Base-by-base conservation (phyloP, 2,797 vertebrate genomes). In the Hoplostethus atlanticus region DNA sequence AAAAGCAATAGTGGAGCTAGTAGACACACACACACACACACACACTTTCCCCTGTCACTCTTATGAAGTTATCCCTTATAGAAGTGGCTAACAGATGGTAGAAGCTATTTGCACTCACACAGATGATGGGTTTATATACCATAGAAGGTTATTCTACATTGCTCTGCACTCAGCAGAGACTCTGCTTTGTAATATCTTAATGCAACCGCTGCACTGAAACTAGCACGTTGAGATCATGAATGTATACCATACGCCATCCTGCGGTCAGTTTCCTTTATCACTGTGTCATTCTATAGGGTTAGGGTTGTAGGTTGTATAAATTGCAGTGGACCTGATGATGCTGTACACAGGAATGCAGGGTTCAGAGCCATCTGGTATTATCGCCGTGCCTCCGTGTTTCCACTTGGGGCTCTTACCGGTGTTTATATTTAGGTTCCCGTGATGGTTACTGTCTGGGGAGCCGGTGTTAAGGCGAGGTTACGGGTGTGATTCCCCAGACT, bases 31-130 rank as follows among this genome's bases (percentile, higher is more conserved):
- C 56, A 53, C 59, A 54, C 25, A 67, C 3, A 77, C 34, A 28
- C 62, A 65, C 40, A 28, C 44, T 57, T 64, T 6, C 31, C 56
- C 17, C 40, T 40, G 59, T 60, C 21, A 21, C 21, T 21, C 21
- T 21, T 21, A 59, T 74, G 69, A 83, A 48, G 42, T 61, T 21
- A 62, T 82, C 80, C 59, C 72, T 64, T 78, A 77, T 76, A 84
- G 69, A 81, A 59, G 64, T 71, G 59, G 72, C 65, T 17, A 79
- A 72, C 84, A 87, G 84, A 87, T 90, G 81, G 81, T 61, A 31
- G 70, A 81, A 84, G 80, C 64, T 80, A 85, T 89, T 77, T 76
- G 76, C 79, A 79, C 73, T 83, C 77, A 77, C 79, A 80, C 47
- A 71, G 64, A 63, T 78, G 54, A 76, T 70, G 63, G 34, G 30